Base-by-base conservation (phyloP, 1,140 invertebrate species). In the Ceratitis capitata region DNA sequence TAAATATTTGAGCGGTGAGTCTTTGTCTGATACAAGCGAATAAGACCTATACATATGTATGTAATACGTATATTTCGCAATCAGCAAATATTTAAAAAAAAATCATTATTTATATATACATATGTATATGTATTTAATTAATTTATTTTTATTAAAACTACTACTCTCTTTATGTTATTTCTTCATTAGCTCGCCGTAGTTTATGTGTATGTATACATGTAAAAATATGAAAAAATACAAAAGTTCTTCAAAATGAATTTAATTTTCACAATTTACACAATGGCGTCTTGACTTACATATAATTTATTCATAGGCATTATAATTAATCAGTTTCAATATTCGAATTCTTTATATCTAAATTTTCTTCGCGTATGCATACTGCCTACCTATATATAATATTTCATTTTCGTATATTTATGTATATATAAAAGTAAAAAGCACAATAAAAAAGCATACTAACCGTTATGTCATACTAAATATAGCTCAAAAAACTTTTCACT, bases 281-380 rank as follows among this genome's bases (percentile, higher is more conserved):
- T 78, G 69, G 69, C 69, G 69, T 78, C 69, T 78, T 78, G 4
- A 78, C 69, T 78, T 78, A 78, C 69, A 45, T 78, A 45, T 45
- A 45, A 45, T 6, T 10, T 78, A 78, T 78, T n/a, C 39, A 45
- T 78, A 78, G 39, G 39, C n/a, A 19, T 78, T 78, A 78, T 78
- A 78, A 45, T 78, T 78, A 78, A 78, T 78, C 69, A 78, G 69
- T 78, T 78, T 78, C 69, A 78, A 78, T 78, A 78, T 78, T 78
- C 39, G 69, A 78, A 45, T 78, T 47, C 5, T 78, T n/a, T 78
- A 78, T 78, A 42, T 78, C 69, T 78, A 42, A 78, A 26, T 78
- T 78, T 32, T 14, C 16, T 78, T 78, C 45, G 42, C 45, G 69
- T 78, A 47, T 78, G 42, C 69, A 26, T 23, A 39, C n/a, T n/a